Percentiles rank a stretch among this genome's conserved stretches.
Conservation (phyloP, 2,888 invertebrate genomes). For the Microchrysa polita region DNA sequence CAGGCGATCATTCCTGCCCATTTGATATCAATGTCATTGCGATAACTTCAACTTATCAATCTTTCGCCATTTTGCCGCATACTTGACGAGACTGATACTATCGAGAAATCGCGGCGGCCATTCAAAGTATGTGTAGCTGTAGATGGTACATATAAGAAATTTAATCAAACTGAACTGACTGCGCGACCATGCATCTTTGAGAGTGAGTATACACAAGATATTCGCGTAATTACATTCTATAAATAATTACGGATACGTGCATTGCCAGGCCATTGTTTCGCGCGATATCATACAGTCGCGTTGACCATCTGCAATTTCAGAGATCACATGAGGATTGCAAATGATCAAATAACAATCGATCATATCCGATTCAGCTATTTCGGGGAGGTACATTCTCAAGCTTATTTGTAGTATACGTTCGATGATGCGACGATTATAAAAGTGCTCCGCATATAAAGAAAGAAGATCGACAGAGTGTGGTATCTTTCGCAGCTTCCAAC, state of each 20-base stretch:
- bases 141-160: not conserved
- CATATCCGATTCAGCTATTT: slow-evolving; percentile 40
- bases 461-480: too few relatives aligned
- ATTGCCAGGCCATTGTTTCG: not conserved
- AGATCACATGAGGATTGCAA: slow-evolving; percentile 30
- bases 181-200: too few relatives aligned
- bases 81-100: too few relatives aligned
- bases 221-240: slow-evolving; percentile 7
- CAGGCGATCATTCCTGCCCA: slow-evolving; percentile 7
- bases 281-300: not conserved
- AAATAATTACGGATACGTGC: slow-evolving; percentile 28
- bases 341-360: slow-evolving; percentile 40
- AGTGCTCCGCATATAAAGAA: too few relatives aligned
- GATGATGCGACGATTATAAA: too few relatives aligned
- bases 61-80: slow-evolving; percentile 31
- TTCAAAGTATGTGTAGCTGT: not conserved
- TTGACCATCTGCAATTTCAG: slow-evolving; percentile 6
- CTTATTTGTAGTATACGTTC: slow-evolving; percentile 24
- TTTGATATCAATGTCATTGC: slow-evolving; percentile 31
- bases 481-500: not conserved
- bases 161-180: too few relatives aligned
- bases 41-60: slow-evolving; percentile 36
- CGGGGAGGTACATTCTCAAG: not conserved
- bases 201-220: too few relatives aligned
- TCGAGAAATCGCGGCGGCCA: not conserved